phyloP scores from a whole-genome alignment of 1,140 invertebrate species.

The Papilio helenus region DNA sequence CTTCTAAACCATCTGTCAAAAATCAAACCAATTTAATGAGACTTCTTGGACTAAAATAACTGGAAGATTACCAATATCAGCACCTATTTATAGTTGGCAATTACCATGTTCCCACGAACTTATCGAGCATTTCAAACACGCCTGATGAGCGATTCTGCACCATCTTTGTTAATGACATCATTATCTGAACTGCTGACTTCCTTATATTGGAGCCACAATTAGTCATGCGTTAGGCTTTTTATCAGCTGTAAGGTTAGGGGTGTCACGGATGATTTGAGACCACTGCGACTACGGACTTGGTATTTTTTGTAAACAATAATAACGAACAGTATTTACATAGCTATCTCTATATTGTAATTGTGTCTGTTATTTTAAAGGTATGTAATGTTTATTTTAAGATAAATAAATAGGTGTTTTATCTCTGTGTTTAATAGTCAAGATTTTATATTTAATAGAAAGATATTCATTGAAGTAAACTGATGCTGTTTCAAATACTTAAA shows the following conservation, averaged over 20 bases:
- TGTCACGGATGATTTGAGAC: conserved; percentile 52
- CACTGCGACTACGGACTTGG: conserved; percentile 43
- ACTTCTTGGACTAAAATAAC: no score
- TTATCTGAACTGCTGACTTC: conserved; percentile 48
- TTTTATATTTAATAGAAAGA: no score
- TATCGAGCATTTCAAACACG: background rate
- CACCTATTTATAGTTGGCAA: background rate
- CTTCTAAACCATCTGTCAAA: background rate
- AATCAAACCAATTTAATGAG: background rate
- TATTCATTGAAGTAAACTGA: no score
- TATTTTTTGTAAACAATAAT: background rate
- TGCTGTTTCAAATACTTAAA: no score
- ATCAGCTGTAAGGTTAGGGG: conserved; percentile 51
- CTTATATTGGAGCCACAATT: conserved; percentile 51
- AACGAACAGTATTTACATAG: no score
- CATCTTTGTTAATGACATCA: conserved; percentile 47
- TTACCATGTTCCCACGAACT: conserved; percentile 21
- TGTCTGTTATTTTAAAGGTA: no score
- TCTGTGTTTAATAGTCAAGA: no score
- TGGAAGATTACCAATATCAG: no score
- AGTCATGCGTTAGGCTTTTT: conserved; percentile 55
- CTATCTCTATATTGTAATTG: no score
- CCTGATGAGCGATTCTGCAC: background rate
- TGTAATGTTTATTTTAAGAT: no score
- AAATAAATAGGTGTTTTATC: no score